Base-by-base conservation (phyloP, 1,140 invertebrate genomes). In the Halyomorpha halys region DNA sequence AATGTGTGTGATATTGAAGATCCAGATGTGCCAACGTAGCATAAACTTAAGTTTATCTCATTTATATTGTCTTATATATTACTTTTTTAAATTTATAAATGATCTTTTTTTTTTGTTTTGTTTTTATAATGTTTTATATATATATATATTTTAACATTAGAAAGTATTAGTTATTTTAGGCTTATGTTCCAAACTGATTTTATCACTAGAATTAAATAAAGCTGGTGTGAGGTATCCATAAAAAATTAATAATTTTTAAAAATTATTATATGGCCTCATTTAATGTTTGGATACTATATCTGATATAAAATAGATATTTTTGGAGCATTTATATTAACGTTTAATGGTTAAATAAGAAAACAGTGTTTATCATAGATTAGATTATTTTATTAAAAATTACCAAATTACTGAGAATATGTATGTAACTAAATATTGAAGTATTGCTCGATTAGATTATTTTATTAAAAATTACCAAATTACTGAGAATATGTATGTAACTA, bases 1-100 rank as follows among this genome's bases (percentile, higher is more conserved):
- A 85, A 88, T 76, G 79, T 94, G 34, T 94, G 91, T 79, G 91
- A 94, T 79, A 92, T 94, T 72, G 91, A 94, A 76, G 91, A 94
- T 76, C 89, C 87, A n/a, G 89, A 91, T 23, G 68, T 69, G 65
- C 66, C 68, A 64, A 66, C 68, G 63, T 69, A 69, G 68, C 68
- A 66, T 54, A 64, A 19, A 39, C 47, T 66, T 53, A 56, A 56
- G 53, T 56, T 25, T 9, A 23, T 56, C 21, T 49, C 47, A 49
- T 49, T 56, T 56, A 56, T 25, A 23, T 25, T 56, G 23, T 56
- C 23, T 6, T 15, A 23, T 25, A 56, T 56, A 23, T 21, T 56
- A 25, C 23, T 56, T 56, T 19, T 56, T 19, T 56, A 56, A 56
- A 56, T 27, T 49, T 19, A 19, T 49, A 21, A 49, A 18, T 49